Evolutionary conservation across 2,113 vertebrate species (phyloP), one percentile per base, ranked within the genome.

Genomic region (Phrynosoma platyrhinos): DNA sequence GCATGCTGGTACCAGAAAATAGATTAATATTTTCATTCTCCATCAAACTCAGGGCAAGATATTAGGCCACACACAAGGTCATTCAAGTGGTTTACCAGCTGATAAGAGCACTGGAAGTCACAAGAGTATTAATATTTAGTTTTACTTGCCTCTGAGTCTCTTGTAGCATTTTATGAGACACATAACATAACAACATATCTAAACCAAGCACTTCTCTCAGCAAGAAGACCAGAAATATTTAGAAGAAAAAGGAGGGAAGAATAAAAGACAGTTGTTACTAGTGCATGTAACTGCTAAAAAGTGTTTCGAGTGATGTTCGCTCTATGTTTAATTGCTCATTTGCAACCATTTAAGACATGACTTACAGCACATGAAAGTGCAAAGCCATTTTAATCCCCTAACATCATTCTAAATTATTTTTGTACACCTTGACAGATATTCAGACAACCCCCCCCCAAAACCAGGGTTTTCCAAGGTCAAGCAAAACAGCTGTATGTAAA

Each of bases 401-500:
- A 30, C 79, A 88, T 85, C 64, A 87, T 53, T 62, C 86, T 62
- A 27, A 89, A 92, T 93, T 92, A 92, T 85, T 92, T 85, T 85
- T 80, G 81, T 86, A 47, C 83, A 90, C 83, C 86, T 90, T 74
- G 84, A 86, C 79, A 71, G 53, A 83, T 83, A 47, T 74, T 80
- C 40, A 23, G 86, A 84, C 25, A 80, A 78, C 47, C 5, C 5
- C 5, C 4, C 5, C 5, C 5, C 2, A 84, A 79, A 86, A 77
- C 42, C 76, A 20, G 83, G 86, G 87, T 30, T 90, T 88, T 77
- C 69, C 40, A 9, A 89, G 90, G 88, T 88, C 93, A 94, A 7
- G 86, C 9, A 4, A 76, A 88, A 93, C 92, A 94, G 94, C 90
- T 91, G 79, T 36, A 85, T 85, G 83, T 64, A 94, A 94, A 93